A percentile compares a stretch with the other conserved stretches of the same genome.
These are phyloP conservation scores for Seira sanloemensis DNA, from an alignment of 2,888 invertebrate genomes.

Conservation along the genomic window DNA sequence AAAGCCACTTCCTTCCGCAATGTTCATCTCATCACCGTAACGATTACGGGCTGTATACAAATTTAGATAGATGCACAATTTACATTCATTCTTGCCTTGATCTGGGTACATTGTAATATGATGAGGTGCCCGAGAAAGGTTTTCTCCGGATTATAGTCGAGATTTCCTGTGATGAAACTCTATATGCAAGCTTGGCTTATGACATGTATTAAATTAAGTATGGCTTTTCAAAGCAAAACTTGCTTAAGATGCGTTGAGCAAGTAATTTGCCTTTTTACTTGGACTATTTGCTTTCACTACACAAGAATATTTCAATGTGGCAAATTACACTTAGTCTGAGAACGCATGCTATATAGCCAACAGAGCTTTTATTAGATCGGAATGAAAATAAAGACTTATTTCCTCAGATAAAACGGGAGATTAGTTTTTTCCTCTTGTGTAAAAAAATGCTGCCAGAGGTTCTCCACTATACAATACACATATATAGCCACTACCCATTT, in stretches of 20 bases:
- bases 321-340: too few species aligned
- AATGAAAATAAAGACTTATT: conserved; percentile 60
- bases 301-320: too few species aligned
- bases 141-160: not conserved
- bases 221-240: not conserved
- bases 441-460: conserved; percentile 25
- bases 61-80: conserved; percentile 61
- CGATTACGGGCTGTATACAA: conserved; percentile 57
- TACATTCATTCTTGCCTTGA: conserved; percentile 23
- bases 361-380: conserved; percentile 40
- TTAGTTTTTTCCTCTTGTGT: conserved; percentile 37
- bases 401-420: conserved; percentile 50
- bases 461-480: not conserved
- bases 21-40: conserved; percentile 58
- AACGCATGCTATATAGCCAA: too few species aligned
- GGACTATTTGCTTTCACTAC: too few species aligned
- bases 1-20: conserved; percentile 52
- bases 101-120: conserved; percentile 8
- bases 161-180: not conserved
- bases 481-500: too few species aligned
- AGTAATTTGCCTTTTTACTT: too few species aligned
- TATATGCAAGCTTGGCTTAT: not conserved
- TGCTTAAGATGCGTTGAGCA: not conserved
- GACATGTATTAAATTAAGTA: too few species aligned
- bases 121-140: not conserved